Base-by-base conservation (phyloP, 30 jellyfish, hydroid and myxozoan genomes). In the Aurelia aurita complex sp. Pacific region DNA sequence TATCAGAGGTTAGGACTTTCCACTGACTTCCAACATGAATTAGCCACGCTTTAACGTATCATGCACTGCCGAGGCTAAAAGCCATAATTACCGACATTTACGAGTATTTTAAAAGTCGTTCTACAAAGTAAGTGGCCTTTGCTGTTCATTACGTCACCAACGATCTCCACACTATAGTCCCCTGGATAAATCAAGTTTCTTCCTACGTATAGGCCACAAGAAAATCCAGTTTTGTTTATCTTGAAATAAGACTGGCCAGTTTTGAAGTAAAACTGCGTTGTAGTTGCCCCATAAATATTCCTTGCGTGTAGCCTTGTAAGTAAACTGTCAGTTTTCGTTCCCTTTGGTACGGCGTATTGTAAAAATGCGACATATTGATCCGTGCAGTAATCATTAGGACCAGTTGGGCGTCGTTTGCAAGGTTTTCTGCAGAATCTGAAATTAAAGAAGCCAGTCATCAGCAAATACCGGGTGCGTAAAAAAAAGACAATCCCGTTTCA, bases 81-180 rank as follows among this genome's bases (percentile, higher is more conserved):
- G 17, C 74, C 50, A 62, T 91, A 91, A 34, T 86, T 60, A 16
- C 94, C 96, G 19, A 86, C 94, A 68, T 75, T 82, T 33, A 85
- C 80, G 67, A 86, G 90, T 42, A 91, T 78, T 71, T 76, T 80
- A 79, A 91, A 91, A 15, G 87, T 82, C 32, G 98, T 91, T 76
- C 95, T 80, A 76, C 96, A 91, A n/a, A 91, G 29, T 62, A 91
- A 64, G 7, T 81, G 91, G 8, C 92, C 88, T 51, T 75, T 66
- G 51, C 77, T 72, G 43, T 76, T 89, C 52, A 80, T 86, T 7
- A 91, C 83, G 69, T 91, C 94, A n/a, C 97, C 89, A 54, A 74
- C 69, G 2, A 91, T 67, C 36, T 65, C 90, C 35, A 91, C 89
- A 60, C 85, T 85, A 77, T 23, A 51, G 81, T 86, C 89, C 7